Conservation (phyloP, 1,140 invertebrate species). For the Drosophila fuyamai region DNA sequence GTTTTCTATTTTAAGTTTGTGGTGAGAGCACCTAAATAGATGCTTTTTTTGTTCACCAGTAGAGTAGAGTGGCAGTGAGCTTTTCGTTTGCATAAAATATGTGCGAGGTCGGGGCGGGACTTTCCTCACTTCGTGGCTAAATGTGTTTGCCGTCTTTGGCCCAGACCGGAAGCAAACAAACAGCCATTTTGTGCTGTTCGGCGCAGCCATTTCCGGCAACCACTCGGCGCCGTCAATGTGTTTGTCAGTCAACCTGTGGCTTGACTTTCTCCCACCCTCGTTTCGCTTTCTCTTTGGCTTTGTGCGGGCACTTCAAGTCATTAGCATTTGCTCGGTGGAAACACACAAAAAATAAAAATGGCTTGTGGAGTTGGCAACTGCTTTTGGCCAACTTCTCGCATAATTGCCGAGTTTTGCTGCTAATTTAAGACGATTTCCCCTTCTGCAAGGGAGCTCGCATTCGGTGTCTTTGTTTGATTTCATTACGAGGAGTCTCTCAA, state of each 20-base stretch:
- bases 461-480: conserved; percentile 72
- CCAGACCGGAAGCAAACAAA: conserved; percentile 78
- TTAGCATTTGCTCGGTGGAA: conserved; percentile 61
- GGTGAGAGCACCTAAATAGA: conserved; percentile 17
- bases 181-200: conserved; percentile 69
- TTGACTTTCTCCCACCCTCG: conserved; percentile 35
- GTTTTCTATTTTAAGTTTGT: conserved; percentile 52
- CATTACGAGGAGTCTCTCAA: conserved; percentile 53
- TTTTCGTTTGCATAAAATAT: conserved; percentile 63
- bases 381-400: conserved; percentile 73
- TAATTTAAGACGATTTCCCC: conserved; percentile 57
- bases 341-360: conserved; percentile 18
- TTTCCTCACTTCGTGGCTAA: conserved; percentile 63
- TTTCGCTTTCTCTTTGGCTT: conserved; percentile 42
- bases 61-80: conserved; percentile 26
- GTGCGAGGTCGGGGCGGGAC: conserved; percentile 12
- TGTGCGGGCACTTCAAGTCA: conserved; percentile 64
- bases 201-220: conserved; percentile 57
- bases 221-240: conserved; percentile 40
- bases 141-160: conserved; percentile 69
- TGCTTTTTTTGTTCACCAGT: background rate
- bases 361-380: conserved; percentile 53
- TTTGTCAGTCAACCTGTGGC: conserved; percentile 75
- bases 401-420: conserved; percentile 77
- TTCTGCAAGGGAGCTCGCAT: background rate